Evolutionary conservation across 2,888 invertebrate genomes (phyloP).

Genomic region (Theristus sp.): DNA sequence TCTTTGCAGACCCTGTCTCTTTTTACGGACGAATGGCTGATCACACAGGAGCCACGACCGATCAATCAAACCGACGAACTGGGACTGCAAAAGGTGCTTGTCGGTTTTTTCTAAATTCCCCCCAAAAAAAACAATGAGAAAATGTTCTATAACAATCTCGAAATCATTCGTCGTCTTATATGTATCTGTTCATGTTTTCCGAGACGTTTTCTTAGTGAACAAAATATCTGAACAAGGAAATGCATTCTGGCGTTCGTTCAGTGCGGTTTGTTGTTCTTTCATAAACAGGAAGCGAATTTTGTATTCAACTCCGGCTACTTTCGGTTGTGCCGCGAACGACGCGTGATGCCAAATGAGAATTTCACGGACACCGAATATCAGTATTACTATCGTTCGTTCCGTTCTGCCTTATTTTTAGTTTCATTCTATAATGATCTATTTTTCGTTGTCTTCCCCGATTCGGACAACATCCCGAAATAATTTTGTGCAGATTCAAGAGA

Average conservation of each 20-base stretch:
- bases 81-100: constrained; percentile 16
- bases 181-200: no score
- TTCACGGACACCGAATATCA: not conserved
- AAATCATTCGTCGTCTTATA: no score
- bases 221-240: no score
- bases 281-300: not conserved
- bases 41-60: constrained; percentile 20
- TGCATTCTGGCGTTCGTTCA: no score
- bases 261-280: no score
- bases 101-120: not conserved
- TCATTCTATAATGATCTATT: not conserved
- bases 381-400: not conserved
- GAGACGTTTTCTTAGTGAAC: no score
- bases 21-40: constrained; percentile 20
- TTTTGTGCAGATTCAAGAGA: not conserved
- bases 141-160: no score
- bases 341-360: not conserved
- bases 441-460: not conserved
- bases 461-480: not conserved
- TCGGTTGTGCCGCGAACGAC: not conserved
- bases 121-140: no score
- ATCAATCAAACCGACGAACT: constrained; percentile 23
- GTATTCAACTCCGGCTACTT: not conserved
- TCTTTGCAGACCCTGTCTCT: constrained; percentile 11
- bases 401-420: not conserved